Conservation (phyloP, 2,888 invertebrate genomes). For the Drosophila antonietae region DNA sequence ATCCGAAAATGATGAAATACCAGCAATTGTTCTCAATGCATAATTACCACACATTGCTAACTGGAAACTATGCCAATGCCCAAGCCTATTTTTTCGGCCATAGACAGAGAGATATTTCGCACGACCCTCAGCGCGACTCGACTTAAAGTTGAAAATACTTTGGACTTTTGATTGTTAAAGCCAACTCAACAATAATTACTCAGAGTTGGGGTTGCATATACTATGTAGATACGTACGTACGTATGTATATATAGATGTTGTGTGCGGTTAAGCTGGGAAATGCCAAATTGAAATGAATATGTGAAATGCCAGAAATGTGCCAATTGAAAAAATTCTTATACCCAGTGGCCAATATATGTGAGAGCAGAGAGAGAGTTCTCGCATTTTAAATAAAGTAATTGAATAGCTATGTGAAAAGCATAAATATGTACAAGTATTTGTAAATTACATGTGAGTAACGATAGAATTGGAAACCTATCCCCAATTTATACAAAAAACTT, state of each 20-base stretch:
- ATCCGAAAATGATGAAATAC: slow-evolving; percentile 48
- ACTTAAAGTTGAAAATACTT: slow-evolving; percentile 16
- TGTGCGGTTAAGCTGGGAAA: slow-evolving; percentile 25
- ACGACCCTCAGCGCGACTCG: slow-evolving; percentile 30
- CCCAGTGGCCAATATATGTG: background rate
- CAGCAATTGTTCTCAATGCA: slow-evolving; percentile 48
- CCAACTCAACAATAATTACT: slow-evolving; percentile 49
- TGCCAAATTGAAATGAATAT: slow-evolving; percentile 41
- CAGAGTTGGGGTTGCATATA: slow-evolving; percentile 4
- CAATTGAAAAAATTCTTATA: slow-evolving; percentile 11
- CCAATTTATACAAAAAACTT: background rate
- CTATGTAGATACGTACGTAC: background rate
- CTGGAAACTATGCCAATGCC: slow-evolving; percentile 73
- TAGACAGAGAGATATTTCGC: slow-evolving; percentile 1
- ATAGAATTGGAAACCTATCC: background rate
- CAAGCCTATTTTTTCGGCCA: slow-evolving; percentile 26
- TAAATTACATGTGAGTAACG: background rate
- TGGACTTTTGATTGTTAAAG: slow-evolving; percentile 26
- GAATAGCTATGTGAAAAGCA: background rate
- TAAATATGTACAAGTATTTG: background rate
- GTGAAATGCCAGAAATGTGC: slow-evolving; percentile 30
- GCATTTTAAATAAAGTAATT: background rate
- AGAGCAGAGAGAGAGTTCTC: background rate
- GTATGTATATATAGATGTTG: background rate
- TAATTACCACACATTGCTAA: slow-evolving; percentile 60